phyloP scores from a whole-genome alignment of 2,113 vertebrate species.

The Circaetus gallicus region DNA sequence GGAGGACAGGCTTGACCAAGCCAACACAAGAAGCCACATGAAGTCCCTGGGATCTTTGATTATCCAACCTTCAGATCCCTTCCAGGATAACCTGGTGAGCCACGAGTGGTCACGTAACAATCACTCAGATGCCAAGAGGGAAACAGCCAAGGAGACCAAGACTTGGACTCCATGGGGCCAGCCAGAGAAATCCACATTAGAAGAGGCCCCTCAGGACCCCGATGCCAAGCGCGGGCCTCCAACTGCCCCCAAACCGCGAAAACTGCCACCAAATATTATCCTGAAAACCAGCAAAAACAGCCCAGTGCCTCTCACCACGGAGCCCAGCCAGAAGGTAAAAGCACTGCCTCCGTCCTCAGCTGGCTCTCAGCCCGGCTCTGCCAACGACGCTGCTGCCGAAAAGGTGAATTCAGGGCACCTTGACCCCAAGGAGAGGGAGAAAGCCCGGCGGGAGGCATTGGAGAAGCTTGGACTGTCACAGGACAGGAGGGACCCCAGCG shows the following conservation, averaged over 20 bases:
- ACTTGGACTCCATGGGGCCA: not conserved
- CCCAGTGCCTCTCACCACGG: not conserved
- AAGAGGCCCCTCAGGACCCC: slow-evolving; percentile 18
- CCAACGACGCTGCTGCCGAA: not conserved
- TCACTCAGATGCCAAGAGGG: not conserved
- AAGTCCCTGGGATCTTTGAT: not conserved
- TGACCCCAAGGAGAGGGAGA: slow-evolving; percentile 68
- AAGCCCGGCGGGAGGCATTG: slow-evolving; percentile 81
- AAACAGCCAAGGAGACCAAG: not conserved
- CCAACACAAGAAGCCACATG: rapidly evolving
- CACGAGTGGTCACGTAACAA: not conserved
- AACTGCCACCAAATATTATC: slow-evolving; percentile 71
- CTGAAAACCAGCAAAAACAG: slow-evolving; percentile 76
- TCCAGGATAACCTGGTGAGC: slow-evolving; percentile 18
- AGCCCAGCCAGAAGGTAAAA: slow-evolving; percentile 21
- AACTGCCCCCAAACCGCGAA: slow-evolving; percentile 81
- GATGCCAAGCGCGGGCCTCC: slow-evolving; percentile 69
- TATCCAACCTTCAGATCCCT: slow-evolving; percentile 61
- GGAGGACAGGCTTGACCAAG: not conserved
- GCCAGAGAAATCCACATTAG: not conserved
- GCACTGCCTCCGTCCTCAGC: not conserved
- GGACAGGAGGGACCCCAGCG: slow-evolving; percentile 32
- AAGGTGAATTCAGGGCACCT: not conserved
- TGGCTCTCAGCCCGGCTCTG: not conserved
- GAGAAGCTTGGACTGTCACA: slow-evolving; percentile 86